Evolutionary conservation across 2,888 invertebrate species (phyloP).

Genomic region (Ariolimax columbianus): DNA sequence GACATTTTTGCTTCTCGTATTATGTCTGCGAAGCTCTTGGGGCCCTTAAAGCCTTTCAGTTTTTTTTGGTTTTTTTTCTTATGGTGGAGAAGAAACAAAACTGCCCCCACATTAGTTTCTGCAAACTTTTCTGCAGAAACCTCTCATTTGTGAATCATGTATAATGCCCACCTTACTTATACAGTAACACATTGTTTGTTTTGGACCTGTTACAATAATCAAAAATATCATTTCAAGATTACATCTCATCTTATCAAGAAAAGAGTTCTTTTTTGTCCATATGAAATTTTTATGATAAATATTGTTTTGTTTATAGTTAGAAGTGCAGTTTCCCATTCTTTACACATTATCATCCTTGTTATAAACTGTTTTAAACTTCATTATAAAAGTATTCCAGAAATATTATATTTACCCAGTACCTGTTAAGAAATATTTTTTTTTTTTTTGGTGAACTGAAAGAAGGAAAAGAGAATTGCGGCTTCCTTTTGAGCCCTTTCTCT

Average conservation of each 20-base stretch:
- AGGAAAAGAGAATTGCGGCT: conserved; percentile 64
- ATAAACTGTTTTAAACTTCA: conserved; percentile 45
- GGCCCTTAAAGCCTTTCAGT: neutral
- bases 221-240: conserved; percentile 43
- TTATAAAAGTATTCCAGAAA: conserved; percentile 62
- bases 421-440: conserved; percentile 57
- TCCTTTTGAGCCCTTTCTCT: conserved; percentile 76
- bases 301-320: neutral
- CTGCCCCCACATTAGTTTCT: neutral
- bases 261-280: neutral
- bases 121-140: neutral
- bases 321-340: conserved; percentile 44
- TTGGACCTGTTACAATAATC: conserved; percentile 35
- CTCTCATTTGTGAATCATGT: neutral
- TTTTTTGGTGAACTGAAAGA: conserved; percentile 53
- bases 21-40: neutral
- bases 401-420: conserved; percentile 63
- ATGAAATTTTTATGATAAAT: neutral
- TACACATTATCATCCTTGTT: conserved; percentile 57
- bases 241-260: conserved; percentile 23
- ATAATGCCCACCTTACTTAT: conserved; percentile 49
- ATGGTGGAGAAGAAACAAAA: neutral
- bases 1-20: neutral
- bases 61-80: neutral
- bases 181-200: conserved; percentile 33